phyloP scores from a whole-genome alignment of 1,140 invertebrate species.

The Branchinecta lindahli region DNA sequence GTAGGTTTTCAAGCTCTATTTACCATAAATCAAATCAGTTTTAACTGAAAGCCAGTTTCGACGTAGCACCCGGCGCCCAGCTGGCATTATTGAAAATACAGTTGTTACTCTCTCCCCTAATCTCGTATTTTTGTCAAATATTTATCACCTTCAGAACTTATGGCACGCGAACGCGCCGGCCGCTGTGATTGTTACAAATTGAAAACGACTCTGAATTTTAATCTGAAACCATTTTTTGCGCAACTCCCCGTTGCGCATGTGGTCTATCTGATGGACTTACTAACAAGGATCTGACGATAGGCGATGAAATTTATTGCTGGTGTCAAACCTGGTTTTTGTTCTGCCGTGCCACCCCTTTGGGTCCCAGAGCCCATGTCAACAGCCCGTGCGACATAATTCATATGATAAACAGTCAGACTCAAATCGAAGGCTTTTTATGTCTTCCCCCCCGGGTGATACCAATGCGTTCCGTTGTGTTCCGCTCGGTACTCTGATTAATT shows the following conservation, averaged over 20 bases:
- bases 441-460: neutral
- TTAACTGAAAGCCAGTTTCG: too few species aligned
- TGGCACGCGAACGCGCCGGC: too few species aligned
- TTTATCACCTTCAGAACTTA: too few species aligned
- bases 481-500: constrained; percentile 3
- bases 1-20: too few species aligned
- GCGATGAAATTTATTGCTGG: neutral
- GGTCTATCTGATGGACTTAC: neutral
- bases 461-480: neutral
- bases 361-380: neutral
- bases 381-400: constrained; percentile 9
- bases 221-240: neutral
- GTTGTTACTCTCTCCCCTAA: too few species aligned
- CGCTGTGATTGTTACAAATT: neutral
- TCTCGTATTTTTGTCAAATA: too few species aligned
- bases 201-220: neutral
- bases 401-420: neutral
- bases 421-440: neutral
- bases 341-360: neutral
- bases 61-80: too few species aligned
- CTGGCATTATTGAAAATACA: too few species aligned
- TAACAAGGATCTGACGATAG: neutral
- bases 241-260: neutral
- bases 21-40: too few species aligned
- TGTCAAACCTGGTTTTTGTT: neutral